Evolutionary conservation across 2,113 vertebrate genomes (phyloP).

Genomic region (Craseonycteris thonglongyai): DNA sequence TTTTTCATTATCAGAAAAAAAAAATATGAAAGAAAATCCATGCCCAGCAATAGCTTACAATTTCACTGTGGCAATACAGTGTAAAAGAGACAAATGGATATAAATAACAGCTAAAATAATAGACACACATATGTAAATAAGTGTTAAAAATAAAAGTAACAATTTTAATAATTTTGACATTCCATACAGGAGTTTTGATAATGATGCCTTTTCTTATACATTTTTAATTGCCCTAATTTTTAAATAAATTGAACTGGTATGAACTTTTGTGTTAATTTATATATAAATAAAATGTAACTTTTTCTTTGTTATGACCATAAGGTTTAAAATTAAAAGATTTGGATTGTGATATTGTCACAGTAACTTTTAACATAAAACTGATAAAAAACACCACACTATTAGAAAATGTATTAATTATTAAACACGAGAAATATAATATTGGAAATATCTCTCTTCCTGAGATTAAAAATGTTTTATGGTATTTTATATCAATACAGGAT

Average conservation of each 20-base stretch:
- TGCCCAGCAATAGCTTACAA: not conserved
- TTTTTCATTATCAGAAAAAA: not conserved
- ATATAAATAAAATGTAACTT: not conserved
- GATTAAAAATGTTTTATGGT: not conserved
- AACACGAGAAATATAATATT: not conserved
- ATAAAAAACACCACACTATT: not conserved
- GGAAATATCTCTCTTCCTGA: not conserved
- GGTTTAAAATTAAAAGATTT: not conserved
- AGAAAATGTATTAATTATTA: not conserved
- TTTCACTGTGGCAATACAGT: not conserved
- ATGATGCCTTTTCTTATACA: not conserved
- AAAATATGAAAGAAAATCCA: not conserved
- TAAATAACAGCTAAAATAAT: not conserved
- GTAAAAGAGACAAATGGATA: not conserved
- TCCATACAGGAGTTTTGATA: not conserved
- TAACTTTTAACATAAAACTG: not conserved
- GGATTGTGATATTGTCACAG: not conserved
- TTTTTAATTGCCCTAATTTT: not conserved
- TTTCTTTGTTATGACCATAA: not conserved
- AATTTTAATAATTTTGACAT: not conserved
- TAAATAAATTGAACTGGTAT: not conserved
- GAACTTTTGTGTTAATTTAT: not conserved
- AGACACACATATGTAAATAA: not conserved
- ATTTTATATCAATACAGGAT: not conserved
- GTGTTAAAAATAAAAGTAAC: not conserved